phyloP scores from a whole-genome alignment of 2,797 vertebrate genomes.

The Pyrocephalus nanus region DNA sequence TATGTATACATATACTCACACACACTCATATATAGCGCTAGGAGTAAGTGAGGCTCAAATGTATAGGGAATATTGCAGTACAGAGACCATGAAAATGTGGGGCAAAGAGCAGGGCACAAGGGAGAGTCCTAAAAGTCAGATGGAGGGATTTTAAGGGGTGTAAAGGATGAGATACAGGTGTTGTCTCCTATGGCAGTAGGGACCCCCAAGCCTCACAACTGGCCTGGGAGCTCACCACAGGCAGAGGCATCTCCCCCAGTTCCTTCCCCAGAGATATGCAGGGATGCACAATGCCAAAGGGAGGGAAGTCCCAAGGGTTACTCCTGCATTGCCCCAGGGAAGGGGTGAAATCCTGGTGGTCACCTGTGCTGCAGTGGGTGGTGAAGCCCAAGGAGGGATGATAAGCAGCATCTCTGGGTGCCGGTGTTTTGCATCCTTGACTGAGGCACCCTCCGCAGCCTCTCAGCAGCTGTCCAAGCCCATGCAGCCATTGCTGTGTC shows the following conservation, averaged over 20 bases:
- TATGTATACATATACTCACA: neutral
- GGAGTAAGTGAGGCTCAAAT: neutral
- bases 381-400: neutral
- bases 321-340: neutral
- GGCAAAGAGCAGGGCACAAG: neutral
- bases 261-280: neutral
- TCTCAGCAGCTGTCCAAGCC: neutral
- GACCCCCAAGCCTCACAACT: neutral
- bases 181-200: neutral
- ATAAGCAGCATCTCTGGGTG: neutral
- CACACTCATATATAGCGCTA: neutral
- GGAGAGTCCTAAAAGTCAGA: neutral
- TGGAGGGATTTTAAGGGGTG: neutral
- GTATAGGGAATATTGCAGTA: neutral
- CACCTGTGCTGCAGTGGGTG: rapidly evolving
- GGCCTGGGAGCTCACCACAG: rapidly evolving
- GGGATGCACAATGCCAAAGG: neutral
- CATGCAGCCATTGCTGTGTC: rapidly evolving
- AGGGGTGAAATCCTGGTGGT: rapidly evolving
- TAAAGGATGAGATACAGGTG: neutral
- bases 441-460: neutral
- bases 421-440: neutral
- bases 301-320: rapidly evolving
- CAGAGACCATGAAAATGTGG: neutral
- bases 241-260: neutral